Percentiles rank a stretch among this genome's conserved stretches.
Conservation (phyloP, 2,888 invertebrate species). For the Drosophila demipolita region DNA sequence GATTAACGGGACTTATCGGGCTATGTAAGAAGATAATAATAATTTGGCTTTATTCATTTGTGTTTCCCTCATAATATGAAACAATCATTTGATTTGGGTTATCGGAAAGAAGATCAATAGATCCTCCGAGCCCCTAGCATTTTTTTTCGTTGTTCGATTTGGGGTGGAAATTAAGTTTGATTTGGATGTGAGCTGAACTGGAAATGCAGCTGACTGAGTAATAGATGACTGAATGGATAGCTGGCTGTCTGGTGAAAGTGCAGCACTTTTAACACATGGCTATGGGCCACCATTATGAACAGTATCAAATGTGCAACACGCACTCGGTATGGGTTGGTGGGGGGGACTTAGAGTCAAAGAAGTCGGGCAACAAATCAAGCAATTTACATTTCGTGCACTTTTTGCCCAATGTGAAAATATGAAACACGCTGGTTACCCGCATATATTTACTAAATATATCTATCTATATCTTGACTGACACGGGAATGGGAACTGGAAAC, state of each 20-base stretch:
- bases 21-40: background rate
- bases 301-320: conserved; percentile 64
- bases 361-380: conserved; percentile 61
- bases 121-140: background rate
- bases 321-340: background rate
- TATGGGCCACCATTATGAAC: conserved; percentile 63
- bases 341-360: background rate
- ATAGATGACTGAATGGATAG: conserved; percentile 5
- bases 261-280: conserved; percentile 68
- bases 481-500: conserved; percentile 6
- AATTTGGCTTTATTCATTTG: background rate
- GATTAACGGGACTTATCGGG: background rate
- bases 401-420: conserved; percentile 49
- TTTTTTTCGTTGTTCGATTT: background rate
- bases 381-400: conserved; percentile 71
- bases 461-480: conserved; percentile 1
- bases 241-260: conserved; percentile 64
- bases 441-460: conserved; percentile 19
- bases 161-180: conserved; percentile 46
- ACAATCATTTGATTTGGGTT: conserved; percentile 18
- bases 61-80: conserved; percentile 2
- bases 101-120: conserved; percentile 10
- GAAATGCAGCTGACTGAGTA: conserved; percentile 24
- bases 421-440: conserved; percentile 55
- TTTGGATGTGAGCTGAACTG: conserved; percentile 54